Evolutionary conservation across 1,140 invertebrate genomes (phyloP).

Genomic region (Trinorchestia longiramus): DNA sequence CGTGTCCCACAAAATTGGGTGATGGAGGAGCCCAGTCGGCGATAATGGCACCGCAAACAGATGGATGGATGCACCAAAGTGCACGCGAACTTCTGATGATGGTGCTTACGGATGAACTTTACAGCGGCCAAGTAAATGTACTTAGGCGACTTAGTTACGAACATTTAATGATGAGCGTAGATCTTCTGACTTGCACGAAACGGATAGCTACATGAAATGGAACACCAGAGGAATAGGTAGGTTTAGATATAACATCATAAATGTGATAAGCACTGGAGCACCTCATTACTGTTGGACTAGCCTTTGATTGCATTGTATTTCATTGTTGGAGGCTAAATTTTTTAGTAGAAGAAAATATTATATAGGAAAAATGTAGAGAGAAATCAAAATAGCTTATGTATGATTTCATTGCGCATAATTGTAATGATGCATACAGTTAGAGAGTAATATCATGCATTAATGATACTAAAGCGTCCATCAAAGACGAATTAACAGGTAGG

Average conservation of each 20-base stretch:
- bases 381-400: background rate
- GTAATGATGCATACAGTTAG: background rate
- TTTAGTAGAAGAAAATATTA: background rate
- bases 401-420: background rate
- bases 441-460: background rate
- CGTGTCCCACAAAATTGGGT: constrained; percentile 34
- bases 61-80: background rate
- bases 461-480: too few species aligned
- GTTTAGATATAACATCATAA: background rate
- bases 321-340: background rate
- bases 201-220: background rate
- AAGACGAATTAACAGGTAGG: too few species aligned
- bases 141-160: background rate
- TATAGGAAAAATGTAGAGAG: background rate
- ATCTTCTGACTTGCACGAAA: background rate
- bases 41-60: constrained; percentile 38
- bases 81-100: background rate
- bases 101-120: background rate
- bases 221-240: background rate
- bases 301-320: too few species aligned
- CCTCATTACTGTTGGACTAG: too few species aligned
- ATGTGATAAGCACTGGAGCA: too few species aligned
- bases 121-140: background rate
- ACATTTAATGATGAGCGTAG: background rate
- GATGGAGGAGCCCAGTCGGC: constrained; percentile 37